A percentile compares a stretch with the other conserved stretches of the same genome.
These are phyloP conservation scores for Oreotrochilus melanogaster DNA, from an alignment of 2,113 vertebrate species.

Conservation along the genomic window DNA sequence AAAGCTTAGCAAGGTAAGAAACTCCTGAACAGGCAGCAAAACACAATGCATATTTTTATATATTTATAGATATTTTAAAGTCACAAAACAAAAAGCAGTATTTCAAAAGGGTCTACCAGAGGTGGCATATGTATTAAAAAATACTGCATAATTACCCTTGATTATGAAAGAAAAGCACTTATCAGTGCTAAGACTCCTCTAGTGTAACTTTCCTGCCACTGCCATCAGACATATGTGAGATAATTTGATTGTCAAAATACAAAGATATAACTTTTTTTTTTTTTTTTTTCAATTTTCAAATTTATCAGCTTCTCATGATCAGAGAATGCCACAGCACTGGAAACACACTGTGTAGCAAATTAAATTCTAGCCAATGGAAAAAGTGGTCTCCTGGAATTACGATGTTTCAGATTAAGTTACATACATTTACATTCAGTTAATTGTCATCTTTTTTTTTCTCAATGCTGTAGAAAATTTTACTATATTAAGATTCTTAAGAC, in stretches of 20 bases:
- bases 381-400: background rate
- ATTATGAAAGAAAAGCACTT: background rate
- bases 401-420: background rate
- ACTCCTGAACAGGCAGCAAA: background rate
- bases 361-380: background rate
- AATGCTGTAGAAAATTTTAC: background rate
- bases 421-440: background rate
- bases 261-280: background rate
- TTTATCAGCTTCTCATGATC: background rate
- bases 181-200: background rate
- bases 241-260: background rate
- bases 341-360: background rate
- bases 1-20: background rate
- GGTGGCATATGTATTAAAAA: background rate
- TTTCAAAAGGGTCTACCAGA: background rate
- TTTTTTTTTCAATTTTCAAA: background rate
- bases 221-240: background rate
- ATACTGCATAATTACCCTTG: background rate
- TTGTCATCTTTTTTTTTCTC: background rate
- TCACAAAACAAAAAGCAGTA: background rate
- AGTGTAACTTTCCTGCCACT: background rate
- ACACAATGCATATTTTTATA: background rate
- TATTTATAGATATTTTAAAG: background rate
- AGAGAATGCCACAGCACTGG: background rate
- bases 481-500: background rate